A percentile compares a stretch with the other conserved stretches of the same genome.
Evolutionary conservation across 2,113 vertebrate species (phyloP).

Genomic region (Colius striatus): DNA sequence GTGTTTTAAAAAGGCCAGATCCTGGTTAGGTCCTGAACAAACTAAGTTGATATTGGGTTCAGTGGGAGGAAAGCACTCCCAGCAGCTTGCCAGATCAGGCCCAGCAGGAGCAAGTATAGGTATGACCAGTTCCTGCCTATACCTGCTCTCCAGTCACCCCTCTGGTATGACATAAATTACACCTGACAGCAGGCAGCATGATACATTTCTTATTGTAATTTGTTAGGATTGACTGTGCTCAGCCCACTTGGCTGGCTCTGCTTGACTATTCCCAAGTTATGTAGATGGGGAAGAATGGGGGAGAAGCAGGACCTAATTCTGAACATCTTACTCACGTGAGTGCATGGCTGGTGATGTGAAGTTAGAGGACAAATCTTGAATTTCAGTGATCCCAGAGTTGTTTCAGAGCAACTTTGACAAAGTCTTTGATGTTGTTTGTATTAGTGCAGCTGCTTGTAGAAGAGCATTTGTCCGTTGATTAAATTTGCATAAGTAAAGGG

Average conservation of each 20-base stretch:
- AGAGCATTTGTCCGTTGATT: slow-evolving; percentile 27
- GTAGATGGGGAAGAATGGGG: background rate
- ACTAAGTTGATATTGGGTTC: background rate
- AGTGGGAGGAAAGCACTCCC: background rate
- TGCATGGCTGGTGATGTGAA: background rate
- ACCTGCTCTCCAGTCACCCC: slow-evolving; percentile 29
- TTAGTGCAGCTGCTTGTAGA: background rate
- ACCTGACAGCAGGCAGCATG: slow-evolving; percentile 25
- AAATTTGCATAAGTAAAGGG: slow-evolving; percentile 47
- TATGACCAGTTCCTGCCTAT: slow-evolving; percentile 33
- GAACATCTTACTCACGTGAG: background rate
- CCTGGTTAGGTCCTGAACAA: background rate
- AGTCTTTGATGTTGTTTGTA: slow-evolving; percentile 40
- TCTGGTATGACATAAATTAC: slow-evolving; percentile 2
- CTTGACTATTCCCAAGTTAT: background rate
- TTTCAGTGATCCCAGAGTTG: background rate
- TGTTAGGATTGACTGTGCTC: background rate
- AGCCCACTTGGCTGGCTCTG: background rate
- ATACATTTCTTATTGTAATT: background rate
- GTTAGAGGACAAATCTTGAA: background rate
- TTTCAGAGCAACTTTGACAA: background rate
- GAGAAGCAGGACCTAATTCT: rapidly evolving
- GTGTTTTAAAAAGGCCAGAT: background rate
- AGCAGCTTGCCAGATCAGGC: slow-evolving; percentile 10
- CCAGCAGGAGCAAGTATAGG: background rate